These are phyloP conservation scores for Ictalurus furcatus DNA, from an alignment of 2,113 vertebrate species.

Conservation along the genomic window DNA sequence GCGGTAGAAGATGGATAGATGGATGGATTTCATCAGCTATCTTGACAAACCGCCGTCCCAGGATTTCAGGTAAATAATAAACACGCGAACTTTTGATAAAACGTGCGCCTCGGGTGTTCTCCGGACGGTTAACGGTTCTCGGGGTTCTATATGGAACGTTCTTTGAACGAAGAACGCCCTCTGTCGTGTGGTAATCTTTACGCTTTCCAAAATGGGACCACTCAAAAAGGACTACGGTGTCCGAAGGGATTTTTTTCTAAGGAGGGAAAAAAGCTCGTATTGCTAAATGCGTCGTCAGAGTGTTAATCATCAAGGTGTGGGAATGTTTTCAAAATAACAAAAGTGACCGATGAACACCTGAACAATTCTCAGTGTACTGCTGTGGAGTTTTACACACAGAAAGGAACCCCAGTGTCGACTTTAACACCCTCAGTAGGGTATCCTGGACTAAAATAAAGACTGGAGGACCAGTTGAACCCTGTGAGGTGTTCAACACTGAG, in stretches of 20 bases:
- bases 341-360: neutral
- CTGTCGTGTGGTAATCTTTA: neutral
- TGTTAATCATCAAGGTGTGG: neutral
- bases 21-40: neutral
- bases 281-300: neutral
- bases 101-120: neutral
- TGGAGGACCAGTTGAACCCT: neutral
- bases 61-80: neutral
- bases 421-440: neutral
- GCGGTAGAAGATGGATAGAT: too few species aligned
- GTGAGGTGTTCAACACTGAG: neutral
- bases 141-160: neutral
- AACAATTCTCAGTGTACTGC: neutral
- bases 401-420: neutral
- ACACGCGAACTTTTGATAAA: neutral
- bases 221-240: neutral
- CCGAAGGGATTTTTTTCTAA: neutral
- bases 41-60: neutral
- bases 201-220: neutral
- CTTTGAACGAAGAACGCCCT: neutral
- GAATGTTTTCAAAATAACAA: neutral
- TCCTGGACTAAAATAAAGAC: neutral
- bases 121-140: too few species aligned
- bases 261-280: neutral
- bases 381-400: neutral